Evolutionary conservation across 1,140 invertebrate genomes (phyloP).

Genomic region (Probaryconus sp.): DNA sequence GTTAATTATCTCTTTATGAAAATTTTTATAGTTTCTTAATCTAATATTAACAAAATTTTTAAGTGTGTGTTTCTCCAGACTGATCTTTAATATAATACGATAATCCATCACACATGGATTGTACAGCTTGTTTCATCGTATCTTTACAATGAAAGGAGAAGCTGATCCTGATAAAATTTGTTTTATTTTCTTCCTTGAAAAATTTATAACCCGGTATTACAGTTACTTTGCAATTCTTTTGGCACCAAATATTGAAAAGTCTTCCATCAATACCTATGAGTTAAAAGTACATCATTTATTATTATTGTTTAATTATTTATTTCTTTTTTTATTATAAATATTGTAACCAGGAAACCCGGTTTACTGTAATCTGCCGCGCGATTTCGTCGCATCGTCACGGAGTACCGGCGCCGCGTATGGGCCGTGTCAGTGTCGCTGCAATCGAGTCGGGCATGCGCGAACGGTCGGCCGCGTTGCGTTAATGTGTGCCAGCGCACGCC

Average conservation of each 20-base stretch:
- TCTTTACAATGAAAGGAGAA: constrained; percentile 76
- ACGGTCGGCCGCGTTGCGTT: no score
- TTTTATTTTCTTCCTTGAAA: constrained; percentile 66
- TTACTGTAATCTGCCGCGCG: no score
- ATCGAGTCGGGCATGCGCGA: no score
- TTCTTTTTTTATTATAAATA: constrained; percentile 5
- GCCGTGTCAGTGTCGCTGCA: no score
- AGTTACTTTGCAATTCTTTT: constrained; percentile 72
- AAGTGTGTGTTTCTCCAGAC: constrained; percentile 16
- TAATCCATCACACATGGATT: constrained; percentile 65
- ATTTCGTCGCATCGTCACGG: no score
- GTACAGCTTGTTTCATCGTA: constrained; percentile 61
- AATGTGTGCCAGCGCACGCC: no score
- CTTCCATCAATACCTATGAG: constrained; percentile 66
- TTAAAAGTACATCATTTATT: neutral
- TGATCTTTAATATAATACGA: constrained; percentile 40
- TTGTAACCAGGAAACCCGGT: no score
- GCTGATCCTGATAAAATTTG: constrained; percentile 76
- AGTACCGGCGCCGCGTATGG: no score
- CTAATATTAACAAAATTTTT: neutral
- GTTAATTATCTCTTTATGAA: neutral
- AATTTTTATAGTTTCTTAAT: neutral
- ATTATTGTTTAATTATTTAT: constrained; percentile 7
- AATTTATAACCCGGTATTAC: constrained; percentile 79
- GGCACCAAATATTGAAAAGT: constrained; percentile 72